Evolutionary conservation across 2,888 invertebrate genomes (phyloP), one percentile per base, ranked within the genome.

Genomic region (Meandrusa payeni): DNA sequence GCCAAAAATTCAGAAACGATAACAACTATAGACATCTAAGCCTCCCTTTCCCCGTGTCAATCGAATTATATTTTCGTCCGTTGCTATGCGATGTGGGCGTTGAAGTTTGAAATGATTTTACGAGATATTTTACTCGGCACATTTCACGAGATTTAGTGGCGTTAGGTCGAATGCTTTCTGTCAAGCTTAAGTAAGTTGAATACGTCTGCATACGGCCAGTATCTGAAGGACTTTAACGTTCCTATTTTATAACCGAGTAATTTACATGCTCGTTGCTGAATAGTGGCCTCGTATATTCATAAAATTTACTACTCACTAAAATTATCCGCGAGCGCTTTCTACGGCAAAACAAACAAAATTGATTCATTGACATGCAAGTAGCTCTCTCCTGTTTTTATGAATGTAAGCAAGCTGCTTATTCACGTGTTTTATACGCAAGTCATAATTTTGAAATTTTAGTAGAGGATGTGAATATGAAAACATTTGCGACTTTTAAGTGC

Each of bases 1-100:
- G 76, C 76, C 76, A 78, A 74, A 68, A 61, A 54, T 57, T 46
- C 51, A 47, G 51, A 58, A 55, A 50, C 54, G 52, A 51, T 57
- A 56, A 57, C 54, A 47, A 53, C 54, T 44, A 41, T 48, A 54
- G 51, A 49, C 51, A 55, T 50, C 50, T 45, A 38, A 47, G 48
- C 36, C 41, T 27, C 42, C 41, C 41, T 42, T 42, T 34, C 19
- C 26, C 23, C 33, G 31, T 46, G 50, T 54, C 44, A 52, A 49
- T 39, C 22, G 34, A 20, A 37, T 38, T 43, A 41, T 46, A 47
- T 52, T 46, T 46, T 37, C 31, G 46, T 28, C 26, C 22, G 51
- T 52, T 41, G 41, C 49, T 36, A 54, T 36, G 54, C 43, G 31
- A 28, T 47, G 52, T 49, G 47, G 49, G 47, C 34, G 51, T 37